phyloP scores from a whole-genome alignment of 2,888 invertebrate species.

The Lithodes maja region DNA sequence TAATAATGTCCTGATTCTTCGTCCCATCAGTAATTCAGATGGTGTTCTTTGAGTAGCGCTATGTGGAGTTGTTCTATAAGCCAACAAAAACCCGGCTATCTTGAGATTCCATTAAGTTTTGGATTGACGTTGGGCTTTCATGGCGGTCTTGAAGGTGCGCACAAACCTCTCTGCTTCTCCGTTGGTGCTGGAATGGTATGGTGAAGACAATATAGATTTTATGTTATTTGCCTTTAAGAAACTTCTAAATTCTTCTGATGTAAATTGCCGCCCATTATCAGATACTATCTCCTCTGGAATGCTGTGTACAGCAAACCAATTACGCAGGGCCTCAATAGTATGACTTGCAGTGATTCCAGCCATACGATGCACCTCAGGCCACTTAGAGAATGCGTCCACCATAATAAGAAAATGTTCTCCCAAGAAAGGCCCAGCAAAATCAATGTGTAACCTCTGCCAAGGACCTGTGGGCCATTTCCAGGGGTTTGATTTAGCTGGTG shows the following conservation, averaged over 20 bases:
- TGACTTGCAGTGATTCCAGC: constrained; percentile 47
- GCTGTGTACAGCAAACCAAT: constrained; percentile 71
- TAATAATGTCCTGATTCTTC: no score
- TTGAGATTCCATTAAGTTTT: background rate
- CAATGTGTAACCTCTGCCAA: no score
- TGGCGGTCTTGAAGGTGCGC: constrained; percentile 69
- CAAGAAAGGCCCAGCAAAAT: background rate
- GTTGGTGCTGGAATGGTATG: constrained; percentile 70
- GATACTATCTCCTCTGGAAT: constrained; percentile 71
- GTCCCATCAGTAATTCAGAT: no score
- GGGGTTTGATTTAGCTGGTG: no score
- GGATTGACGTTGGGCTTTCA: constrained; percentile 38
- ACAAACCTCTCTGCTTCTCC: constrained; percentile 71
- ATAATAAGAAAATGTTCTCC: constrained; percentile 71
- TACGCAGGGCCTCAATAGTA: constrained; percentile 65
- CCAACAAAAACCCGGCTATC: no score
- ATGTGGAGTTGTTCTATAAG: no score
- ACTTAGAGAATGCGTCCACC: constrained; percentile 71
- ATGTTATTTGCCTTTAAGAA: constrained; percentile 67
- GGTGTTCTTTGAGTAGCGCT: no score
- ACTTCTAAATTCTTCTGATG: constrained; percentile 70
- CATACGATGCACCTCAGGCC: constrained; percentile 59
- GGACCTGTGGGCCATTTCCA: no score
- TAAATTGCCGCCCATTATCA: constrained; percentile 72
- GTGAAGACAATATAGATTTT: constrained; percentile 65